phyloP scores from a whole-genome alignment of 2,113 vertebrate genomes.

The Ptyas mucosa region DNA sequence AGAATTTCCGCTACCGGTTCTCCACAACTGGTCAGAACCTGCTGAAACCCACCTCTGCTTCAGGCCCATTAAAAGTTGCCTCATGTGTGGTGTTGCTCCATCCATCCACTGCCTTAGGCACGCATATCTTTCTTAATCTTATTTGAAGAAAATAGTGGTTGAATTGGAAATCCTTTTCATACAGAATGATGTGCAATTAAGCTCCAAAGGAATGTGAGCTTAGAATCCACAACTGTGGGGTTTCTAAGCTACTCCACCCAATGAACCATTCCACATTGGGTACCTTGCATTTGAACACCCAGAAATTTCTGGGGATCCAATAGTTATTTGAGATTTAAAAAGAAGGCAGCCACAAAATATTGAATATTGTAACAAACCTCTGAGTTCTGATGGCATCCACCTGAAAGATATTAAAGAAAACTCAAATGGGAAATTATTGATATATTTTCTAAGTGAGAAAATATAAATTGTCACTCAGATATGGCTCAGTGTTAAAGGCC shows the following conservation, averaged over 20 bases:
- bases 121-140: not conserved
- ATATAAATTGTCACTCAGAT: not conserved
- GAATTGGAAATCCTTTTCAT: not conserved
- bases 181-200: not conserved
- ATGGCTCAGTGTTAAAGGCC: not conserved
- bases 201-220: not conserved
- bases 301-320: not conserved
- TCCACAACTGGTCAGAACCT: no score
- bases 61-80: not conserved
- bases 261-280: not conserved
- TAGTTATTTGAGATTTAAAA: not conserved
- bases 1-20: no score
- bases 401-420: not conserved
- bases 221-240: not conserved
- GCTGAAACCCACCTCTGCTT: not conserved
- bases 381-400: not conserved
- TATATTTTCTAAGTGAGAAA: not conserved
- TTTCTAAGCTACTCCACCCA: not conserved
- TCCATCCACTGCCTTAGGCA: not conserved
- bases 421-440: not conserved
- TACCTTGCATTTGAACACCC: not conserved
- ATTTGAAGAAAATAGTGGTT: not conserved
- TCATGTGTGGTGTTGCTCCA: not conserved
- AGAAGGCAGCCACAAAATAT: not conserved
- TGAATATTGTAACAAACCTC: not conserved